Conservation (phyloP, 2,888 invertebrate genomes). For the Caenorhabditis sp. region DNA sequence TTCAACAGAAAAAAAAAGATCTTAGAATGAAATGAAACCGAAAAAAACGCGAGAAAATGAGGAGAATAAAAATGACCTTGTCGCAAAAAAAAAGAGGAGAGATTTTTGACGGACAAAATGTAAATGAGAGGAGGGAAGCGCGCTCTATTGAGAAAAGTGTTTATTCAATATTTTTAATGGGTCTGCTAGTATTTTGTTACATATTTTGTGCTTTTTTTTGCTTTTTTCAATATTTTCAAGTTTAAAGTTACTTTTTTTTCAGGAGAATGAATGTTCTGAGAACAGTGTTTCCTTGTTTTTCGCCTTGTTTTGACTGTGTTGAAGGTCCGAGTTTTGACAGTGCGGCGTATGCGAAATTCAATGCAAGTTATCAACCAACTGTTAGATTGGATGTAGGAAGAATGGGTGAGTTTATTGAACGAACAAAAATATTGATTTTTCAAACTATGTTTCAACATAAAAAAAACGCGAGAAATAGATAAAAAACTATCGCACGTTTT, state of each 20-base stretch:
- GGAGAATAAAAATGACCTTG: background rate
- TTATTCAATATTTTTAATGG: constrained; percentile 1
- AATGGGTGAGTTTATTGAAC: constrained; percentile 55
- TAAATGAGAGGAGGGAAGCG: background rate
- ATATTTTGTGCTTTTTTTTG: background rate
- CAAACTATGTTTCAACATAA: constrained; percentile 1
- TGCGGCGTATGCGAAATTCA: constrained; percentile 68
- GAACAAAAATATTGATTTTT: background rate
- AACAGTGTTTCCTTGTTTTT: constrained; percentile 33
- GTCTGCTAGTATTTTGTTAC: background rate
- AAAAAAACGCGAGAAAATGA: background rate
- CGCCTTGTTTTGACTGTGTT: constrained; percentile 50
- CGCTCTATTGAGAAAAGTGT: constrained; percentile 1
- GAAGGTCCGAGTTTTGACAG: constrained; percentile 51
- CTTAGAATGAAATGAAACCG: background rate
- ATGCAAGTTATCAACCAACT: constrained; percentile 49
- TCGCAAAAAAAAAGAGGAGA: background rate
- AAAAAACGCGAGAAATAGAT: too few species aligned
- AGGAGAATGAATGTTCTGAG: constrained; percentile 17
- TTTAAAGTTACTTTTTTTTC: background rate
- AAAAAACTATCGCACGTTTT: too few species aligned
- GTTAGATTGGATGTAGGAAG: constrained; percentile 62
- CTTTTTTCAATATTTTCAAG: background rate
- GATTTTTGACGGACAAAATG: background rate
- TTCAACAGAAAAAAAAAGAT: background rate